phyloP scores from a whole-genome alignment of 1,140 invertebrate species.

The Hylaeus volcanicus region DNA sequence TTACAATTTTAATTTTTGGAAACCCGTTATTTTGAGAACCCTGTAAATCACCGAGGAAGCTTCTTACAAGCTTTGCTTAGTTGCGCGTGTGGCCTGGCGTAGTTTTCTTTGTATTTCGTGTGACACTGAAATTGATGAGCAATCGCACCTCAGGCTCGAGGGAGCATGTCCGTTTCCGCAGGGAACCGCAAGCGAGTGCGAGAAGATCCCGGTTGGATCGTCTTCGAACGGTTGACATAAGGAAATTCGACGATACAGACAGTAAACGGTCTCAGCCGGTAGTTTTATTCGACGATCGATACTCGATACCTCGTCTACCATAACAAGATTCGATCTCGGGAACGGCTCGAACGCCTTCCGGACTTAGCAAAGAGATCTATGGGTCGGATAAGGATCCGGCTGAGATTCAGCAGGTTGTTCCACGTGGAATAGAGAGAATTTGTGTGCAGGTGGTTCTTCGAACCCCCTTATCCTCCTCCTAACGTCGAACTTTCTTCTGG shows the following conservation, averaged over 20 bases:
- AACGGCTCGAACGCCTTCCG: constrained; percentile 33
- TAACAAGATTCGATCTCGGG: constrained; percentile 21
- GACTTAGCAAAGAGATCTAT: constrained; percentile 33
- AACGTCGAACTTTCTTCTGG: neutral
- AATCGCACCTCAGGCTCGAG: neutral
- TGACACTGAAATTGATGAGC: neutral
- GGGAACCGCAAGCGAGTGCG: neutral
- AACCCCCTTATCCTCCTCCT: neutral
- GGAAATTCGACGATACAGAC: constrained; percentile 26
- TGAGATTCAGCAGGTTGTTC: constrained; percentile 41
- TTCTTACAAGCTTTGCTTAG: no score
- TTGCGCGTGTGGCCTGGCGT: no score
- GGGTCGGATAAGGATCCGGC: constrained; percentile 26
- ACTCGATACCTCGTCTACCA: constrained; percentile 25
- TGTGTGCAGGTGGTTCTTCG: neutral
- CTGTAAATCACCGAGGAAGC: no score
- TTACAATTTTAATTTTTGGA: no score
- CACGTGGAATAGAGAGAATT: constrained; percentile 1
- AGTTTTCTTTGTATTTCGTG: no score
- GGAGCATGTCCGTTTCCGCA: neutral
- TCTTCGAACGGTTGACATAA: constrained; percentile 23
- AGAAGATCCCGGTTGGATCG: neutral
- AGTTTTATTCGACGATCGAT: constrained; percentile 44
- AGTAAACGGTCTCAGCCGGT: constrained; percentile 18
- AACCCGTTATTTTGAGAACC: no score